Evolutionary conservation across 2,797 vertebrate genomes (phyloP), one percentile per base, ranked within the genome.

Genomic region (Brachyrhaphis roseni): DNA sequence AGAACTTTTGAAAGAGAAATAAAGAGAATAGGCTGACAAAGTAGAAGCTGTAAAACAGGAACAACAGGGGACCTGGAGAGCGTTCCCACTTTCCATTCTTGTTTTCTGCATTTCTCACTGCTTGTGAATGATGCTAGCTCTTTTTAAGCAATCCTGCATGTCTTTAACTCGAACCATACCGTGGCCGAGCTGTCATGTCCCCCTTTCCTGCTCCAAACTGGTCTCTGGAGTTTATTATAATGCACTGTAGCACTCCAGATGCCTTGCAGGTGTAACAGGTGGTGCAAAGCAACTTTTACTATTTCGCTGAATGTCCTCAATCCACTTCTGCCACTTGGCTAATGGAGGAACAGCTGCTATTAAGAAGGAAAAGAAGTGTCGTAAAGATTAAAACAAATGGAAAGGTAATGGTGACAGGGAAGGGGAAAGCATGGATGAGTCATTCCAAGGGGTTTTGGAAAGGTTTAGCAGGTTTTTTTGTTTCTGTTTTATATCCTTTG

Each of bases 191-290:
- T 81, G 85, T 79, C 43, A 4, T 16, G 77, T 75, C 80, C 49
- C 84, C 36, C 64, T 26, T 49, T 53, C 71, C 72, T 47, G 6
- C 78, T 70, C 80, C 6, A 71, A 34, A 62, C 70, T 12, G 75
- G 47, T 77, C 88, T 80, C 88, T 83, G 88, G 83, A 83, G 88
- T 81, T 82, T 82, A 68, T 85, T 88, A 83, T 85, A 88, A 91
- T 59, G 34, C 76, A 47, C 66, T 75, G 77, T 83, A 83, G 85
- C 45, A 31, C 78, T 90, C 87, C 89, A 89, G 87, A 91, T 90
- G 89, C 83, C 76, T 84, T 0, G 86, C 88, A 91, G 88, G 91
- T 88, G 85, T 84, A 91, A 75, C 92, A 93, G 92, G 91, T 93
- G 93, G 87, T 78, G 82, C 76, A 39, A 64, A 74, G 74, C 73